Conservation (phyloP, 2,797 vertebrate genomes). For the Artibeus lituratus region DNA sequence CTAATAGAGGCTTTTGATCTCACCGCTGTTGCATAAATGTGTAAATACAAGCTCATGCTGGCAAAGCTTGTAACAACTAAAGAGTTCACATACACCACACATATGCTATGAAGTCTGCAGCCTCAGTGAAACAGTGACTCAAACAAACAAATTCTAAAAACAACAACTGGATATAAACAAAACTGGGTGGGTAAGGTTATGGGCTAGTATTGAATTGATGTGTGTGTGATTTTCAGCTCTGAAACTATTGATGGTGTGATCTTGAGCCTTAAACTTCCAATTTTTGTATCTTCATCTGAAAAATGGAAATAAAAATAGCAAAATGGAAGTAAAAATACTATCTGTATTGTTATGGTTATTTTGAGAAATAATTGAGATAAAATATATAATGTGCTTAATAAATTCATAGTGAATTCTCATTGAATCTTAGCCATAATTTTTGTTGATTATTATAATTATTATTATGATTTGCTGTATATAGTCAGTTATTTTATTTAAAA, state of each 20-base stretch:
- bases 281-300: background rate
- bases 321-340: background rate
- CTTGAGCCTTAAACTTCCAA: background rate
- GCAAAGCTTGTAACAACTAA: background rate
- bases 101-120: background rate
- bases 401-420: background rate
- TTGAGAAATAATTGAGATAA: background rate
- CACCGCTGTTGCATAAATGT: background rate
- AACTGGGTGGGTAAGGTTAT: background rate
- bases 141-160: background rate
- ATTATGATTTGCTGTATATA: background rate
- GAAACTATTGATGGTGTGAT: background rate
- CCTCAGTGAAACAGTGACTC: background rate
- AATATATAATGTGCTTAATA: slow-evolving; percentile 17
- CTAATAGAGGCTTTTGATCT: background rate
- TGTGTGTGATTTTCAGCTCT: background rate
- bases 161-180: background rate
- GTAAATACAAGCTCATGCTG: background rate
- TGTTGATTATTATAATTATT: background rate
- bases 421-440: background rate
- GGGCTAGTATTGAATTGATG: background rate
- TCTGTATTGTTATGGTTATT: background rate
- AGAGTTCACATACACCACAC: background rate
- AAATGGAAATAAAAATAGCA: background rate
- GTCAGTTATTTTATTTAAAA: background rate